Base-by-base conservation (phyloP, 1,140 invertebrate genomes). In the Atopsyche davidsoni region DNA sequence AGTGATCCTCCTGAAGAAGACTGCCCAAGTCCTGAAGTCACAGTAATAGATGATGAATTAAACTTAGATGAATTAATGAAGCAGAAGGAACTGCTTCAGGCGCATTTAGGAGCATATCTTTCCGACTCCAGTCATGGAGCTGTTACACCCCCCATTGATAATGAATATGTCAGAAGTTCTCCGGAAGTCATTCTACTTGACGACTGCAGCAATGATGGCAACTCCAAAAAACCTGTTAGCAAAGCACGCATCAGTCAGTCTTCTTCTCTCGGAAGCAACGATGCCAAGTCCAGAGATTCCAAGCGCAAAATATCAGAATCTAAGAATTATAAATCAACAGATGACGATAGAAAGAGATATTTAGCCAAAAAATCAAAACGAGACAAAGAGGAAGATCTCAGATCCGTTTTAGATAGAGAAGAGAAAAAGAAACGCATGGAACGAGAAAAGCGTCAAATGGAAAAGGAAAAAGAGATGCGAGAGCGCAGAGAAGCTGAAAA, bases 11-110 rank as follows among this genome's bases (percentile, higher is more conserved):
- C 78, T 53, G 63, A 83, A 59, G 75, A 81, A 44, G 86, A 88
- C 62, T 79, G 80, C 56, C 83, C 83, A 55, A 87, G 83, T 53
- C 86, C 86, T 21, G 83, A 87, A 60, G 77, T 87, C 44, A 77
- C 78, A 4, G 79, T 87, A 19, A 82, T 88, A 45, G 87, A 90
- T 65, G 87, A 90, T 62, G 89, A 92, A 59, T 81, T 91, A 50
- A 89, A 92, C 67, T 67, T 92, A 4, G 89, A 92, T 64, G 89
- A 92, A 54, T 68, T 92, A 49, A 91, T 91, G 87, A 83, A 83
- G 60, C 87, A 91, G 66, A 92, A 92, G 70, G 87, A 86, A 64
- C 58, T 81, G 14, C 64, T 83, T 46, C 80, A 83, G 63, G 79
- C 80, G 16, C 71, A 79, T 28, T 64, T 83, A 28, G 78, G 78